phyloP scores from a whole-genome alignment of 2,113 vertebrate genomes.

The Herpailurus yagouaroundi region DNA sequence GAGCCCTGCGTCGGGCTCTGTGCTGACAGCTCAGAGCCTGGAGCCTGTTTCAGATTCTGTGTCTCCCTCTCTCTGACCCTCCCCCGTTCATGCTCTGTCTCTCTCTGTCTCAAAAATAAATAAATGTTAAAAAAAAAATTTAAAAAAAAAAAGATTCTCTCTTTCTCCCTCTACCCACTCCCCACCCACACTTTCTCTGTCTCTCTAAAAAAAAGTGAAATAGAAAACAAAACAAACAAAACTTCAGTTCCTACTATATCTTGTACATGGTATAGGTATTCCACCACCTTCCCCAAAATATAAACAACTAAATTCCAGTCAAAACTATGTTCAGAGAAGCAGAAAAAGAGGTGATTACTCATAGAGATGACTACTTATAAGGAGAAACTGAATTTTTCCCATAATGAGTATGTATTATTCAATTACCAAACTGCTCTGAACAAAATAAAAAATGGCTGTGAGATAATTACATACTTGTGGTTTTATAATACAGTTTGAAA shows the following conservation, averaged over 20 bases:
- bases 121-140: no score
- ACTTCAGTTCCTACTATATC: neutral
- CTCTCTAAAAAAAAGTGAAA: no score
- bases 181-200: no score
- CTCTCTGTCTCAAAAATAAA: no score
- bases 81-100: no score
- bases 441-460: conserved; percentile 72
- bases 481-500: conserved; percentile 78
- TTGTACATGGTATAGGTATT: neutral
- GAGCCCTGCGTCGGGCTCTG: no score
- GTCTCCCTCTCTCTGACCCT: no score
- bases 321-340: conserved; percentile 46
- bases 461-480: conserved; percentile 78
- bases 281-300: neutral
- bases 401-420: conserved; percentile 71
- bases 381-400: conserved; percentile 62
- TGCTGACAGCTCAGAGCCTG: no score
- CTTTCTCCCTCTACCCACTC: no score
- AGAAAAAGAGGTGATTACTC: conserved; percentile 64
- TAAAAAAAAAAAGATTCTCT: no score
- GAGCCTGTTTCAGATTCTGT: no score
- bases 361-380: conserved; percentile 53
- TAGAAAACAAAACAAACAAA: neutral
- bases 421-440: conserved; percentile 78
- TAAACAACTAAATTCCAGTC: neutral